A percentile compares a stretch with the other conserved stretches of the same genome.
Evolutionary conservation across 2,888 invertebrate species (phyloP).

Genomic region (Meliscaeva auricollis): DNA sequence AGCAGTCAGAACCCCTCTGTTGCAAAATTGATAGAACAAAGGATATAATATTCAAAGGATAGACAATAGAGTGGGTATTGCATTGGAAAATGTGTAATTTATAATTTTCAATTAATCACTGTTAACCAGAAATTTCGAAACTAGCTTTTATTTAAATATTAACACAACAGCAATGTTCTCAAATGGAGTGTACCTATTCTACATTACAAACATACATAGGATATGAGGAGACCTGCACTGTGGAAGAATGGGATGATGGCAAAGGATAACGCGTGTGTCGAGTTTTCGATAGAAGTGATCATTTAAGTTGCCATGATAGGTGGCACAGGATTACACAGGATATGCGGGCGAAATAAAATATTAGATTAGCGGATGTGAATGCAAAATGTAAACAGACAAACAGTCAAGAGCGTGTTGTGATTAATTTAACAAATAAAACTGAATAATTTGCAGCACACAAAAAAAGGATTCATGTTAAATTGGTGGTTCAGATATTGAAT

Average conservation of each 20-base stretch:
- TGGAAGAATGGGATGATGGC: neutral
- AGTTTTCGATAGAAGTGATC: slow-evolving; percentile 58
- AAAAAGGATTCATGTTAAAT: slow-evolving; percentile 10
- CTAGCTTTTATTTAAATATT: slow-evolving; percentile 73
- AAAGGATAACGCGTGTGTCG: slow-evolving; percentile 34
- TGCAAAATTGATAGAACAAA: slow-evolving; percentile 67
- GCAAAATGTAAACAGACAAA: slow-evolving; percentile 51
- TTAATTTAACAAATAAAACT: slow-evolving; percentile 50
- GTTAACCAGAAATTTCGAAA: slow-evolving; percentile 57
- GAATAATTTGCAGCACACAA: slow-evolving; percentile 14
- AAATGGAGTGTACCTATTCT: slow-evolving; percentile 15
- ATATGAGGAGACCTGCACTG: neutral
- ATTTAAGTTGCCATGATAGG: slow-evolving; percentile 33
- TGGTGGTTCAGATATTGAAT: slow-evolving; percentile 25
- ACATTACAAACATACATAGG: neutral
- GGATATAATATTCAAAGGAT: slow-evolving; percentile 12
- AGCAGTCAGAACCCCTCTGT: neutral
- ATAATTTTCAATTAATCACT: slow-evolving; percentile 74
- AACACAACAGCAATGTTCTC: slow-evolving; percentile 53
- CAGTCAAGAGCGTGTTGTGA: slow-evolving; percentile 21
- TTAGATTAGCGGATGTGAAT: slow-evolving; percentile 58
- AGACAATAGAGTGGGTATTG: slow-evolving; percentile 7
- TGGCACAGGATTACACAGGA: slow-evolving; percentile 32
- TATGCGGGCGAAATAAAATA: slow-evolving; percentile 70
- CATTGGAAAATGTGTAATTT: slow-evolving; percentile 70